Evolutionary conservation across 2,888 invertebrate genomes (phyloP).

Genomic region (Flabesymbios commensalis): DNA sequence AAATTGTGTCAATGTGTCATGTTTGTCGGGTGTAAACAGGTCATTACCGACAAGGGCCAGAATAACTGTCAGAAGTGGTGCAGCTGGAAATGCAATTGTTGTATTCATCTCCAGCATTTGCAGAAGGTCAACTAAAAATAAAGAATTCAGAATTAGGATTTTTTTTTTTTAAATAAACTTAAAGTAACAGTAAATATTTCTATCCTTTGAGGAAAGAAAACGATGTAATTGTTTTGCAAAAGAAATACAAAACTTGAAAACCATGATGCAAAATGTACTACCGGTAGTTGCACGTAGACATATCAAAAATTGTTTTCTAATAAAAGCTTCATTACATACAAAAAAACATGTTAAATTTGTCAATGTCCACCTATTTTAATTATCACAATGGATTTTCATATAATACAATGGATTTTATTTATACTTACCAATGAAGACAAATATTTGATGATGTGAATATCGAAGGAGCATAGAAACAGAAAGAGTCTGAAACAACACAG

Average conservation of each 20-base stretch:
- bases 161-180: background rate
- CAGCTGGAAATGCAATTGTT: constrained; percentile 91
- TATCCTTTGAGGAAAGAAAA: background rate
- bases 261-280: too few relatives aligned
- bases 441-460: constrained; percentile 99
- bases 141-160: background rate
- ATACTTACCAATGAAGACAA: constrained; percentile 93
- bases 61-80: constrained; percentile 94
- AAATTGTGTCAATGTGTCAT: too few relatives aligned
- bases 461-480: constrained; percentile 96
- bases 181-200: background rate
- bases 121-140: constrained; percentile 82
- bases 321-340: too few relatives aligned
- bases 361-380: too few relatives aligned
- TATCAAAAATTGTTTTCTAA: too few relatives aligned
- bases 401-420: too few relatives aligned
- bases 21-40: too few relatives aligned
- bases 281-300: too few relatives aligned
- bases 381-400: too few relatives aligned
- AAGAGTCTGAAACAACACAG: constrained; percentile 79
- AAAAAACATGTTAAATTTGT: too few relatives aligned
- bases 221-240: background rate
- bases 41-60: constrained; percentile 97
- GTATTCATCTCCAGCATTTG: constrained; percentile 98
- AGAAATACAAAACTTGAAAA: background rate